Conservation (phyloP, 1,140 invertebrate genomes). For the Cotesia chilonis region DNA sequence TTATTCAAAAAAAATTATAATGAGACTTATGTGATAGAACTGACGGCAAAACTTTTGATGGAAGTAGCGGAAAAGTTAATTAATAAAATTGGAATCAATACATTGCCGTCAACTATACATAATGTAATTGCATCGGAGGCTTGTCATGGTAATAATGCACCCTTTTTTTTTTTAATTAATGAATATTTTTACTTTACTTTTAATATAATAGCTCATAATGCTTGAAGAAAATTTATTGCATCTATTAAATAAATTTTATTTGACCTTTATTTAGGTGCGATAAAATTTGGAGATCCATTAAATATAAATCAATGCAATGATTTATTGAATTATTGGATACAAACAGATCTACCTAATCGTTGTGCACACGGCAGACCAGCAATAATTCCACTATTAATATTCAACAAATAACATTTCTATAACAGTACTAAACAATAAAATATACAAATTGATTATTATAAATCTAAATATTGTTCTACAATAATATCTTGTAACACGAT, state of each 20-base stretch:
- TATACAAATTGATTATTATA: neutral
- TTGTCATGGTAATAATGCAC: slow-evolving; percentile 54
- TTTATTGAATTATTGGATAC: slow-evolving; percentile 50
- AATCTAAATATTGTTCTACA: neutral
- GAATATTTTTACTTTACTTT: neutral
- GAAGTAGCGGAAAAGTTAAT: slow-evolving; percentile 51
- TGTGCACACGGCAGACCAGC: slow-evolving; percentile 64
- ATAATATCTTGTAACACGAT: neutral
- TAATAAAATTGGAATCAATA: slow-evolving; percentile 37
- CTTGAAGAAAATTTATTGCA: neutral
- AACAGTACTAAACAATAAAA: slow-evolving; percentile 32
- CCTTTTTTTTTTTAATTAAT: neutral
- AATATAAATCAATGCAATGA: slow-evolving; percentile 50
- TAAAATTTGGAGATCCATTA: slow-evolving; percentile 61
- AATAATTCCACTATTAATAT: slow-evolving; percentile 52
- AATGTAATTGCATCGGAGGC: slow-evolving; percentile 60
- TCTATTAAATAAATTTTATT: slow-evolving; percentile 12
- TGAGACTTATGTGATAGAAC: slow-evolving; percentile 40
- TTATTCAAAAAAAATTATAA: slow-evolving; percentile 44
- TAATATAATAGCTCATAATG: neutral
- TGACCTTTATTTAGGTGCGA: slow-evolving; percentile 52
- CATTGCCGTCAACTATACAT: slow-evolving; percentile 57
- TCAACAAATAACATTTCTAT: slow-evolving; percentile 39
- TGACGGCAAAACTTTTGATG: slow-evolving; percentile 47
- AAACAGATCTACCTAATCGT: slow-evolving; percentile 56